phyloP scores from a whole-genome alignment of 2,113 vertebrate species.

The Phylloscopus whistleri region DNA sequence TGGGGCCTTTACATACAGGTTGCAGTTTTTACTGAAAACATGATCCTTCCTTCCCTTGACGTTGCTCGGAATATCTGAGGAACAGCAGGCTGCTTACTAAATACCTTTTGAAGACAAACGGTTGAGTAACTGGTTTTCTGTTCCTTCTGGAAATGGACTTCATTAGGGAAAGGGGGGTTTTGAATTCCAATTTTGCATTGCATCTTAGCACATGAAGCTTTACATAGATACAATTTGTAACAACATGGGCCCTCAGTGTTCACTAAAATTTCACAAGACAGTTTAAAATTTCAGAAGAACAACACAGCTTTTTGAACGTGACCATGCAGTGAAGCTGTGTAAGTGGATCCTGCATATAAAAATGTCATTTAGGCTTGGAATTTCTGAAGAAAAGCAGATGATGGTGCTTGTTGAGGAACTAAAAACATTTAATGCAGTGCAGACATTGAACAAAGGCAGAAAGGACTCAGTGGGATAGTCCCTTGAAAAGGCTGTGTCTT shows the following conservation, averaged over 20 bases:
- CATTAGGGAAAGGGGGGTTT: not conserved
- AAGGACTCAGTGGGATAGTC: not conserved
- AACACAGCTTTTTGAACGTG: not conserved
- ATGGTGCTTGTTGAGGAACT: not conserved
- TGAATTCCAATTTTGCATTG: not conserved
- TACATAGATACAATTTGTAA: not conserved
- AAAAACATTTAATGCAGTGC: constrained; percentile 2
- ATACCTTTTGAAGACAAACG: constrained; percentile 1
- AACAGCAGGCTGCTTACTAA: not conserved
- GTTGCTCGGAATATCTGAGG: not conserved
- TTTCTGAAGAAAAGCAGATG: not conserved
- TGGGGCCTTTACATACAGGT: not conserved
- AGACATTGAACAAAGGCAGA: not conserved
- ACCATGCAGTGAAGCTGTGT: not conserved
- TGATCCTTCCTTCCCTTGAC: constrained; percentile 6
- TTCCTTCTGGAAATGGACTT: not conserved
- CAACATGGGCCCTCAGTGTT: not conserved
- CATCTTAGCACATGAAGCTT: not conserved
- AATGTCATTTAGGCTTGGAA: not conserved
- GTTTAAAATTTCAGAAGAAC: not conserved
- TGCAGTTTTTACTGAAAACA: constrained; percentile 22
- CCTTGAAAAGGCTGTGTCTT: constrained; percentile 38
- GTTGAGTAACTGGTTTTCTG: not conserved
- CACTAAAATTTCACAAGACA: not conserved
- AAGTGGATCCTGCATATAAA: not conserved